Evolutionary conservation across 2,888 invertebrate genomes (phyloP), one percentile per base, ranked within the genome.

Genomic region (Ochropleura leucogaster): DNA sequence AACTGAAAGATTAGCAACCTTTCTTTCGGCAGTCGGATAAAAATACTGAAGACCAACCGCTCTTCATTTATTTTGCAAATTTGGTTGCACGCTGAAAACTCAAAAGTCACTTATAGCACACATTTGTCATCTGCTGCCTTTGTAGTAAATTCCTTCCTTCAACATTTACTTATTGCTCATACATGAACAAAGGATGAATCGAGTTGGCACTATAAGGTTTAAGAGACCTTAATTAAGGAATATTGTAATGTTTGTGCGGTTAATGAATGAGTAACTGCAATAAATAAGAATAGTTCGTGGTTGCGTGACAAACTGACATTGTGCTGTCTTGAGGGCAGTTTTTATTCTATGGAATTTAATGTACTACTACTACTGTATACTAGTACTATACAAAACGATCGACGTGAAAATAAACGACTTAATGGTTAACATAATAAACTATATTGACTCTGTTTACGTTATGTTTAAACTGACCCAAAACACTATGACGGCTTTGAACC

Each of bases 251-350:
- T 40, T 59, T 65, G 9, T 68, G 79, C 40, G 65, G 68, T 77
- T 72, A 83, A 66, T 72, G 47, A 78, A 83, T 83, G 72, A 82
- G 46, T 64, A 65, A 68, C 30, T 59, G 59, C 20, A 18, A 51
- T 66, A 57, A 67, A 69, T 76, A 59, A 74, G 77, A 82, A 68
- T 74, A 63, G 70, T 47, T 68, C 72, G 63, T 77, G 74, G 68
- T 68, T 79, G 63, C 71, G 83, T 66, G 68, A 55, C 70, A 73
- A 63, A 68, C 55, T 70, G 55, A 64, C 42, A 49, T 82, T 60
- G 3, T 47, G 40, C 42, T 60, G 64, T 47, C 30, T 51, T 7
- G 5, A 18, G 55, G 20, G 60, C 30, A 47, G 42, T 73, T 73
- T 64, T 77, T 66, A 55, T 55, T 53, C 18, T 42, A 20, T 60